Conservation (phyloP, 2,113 vertebrate genomes). For the Colius striatus region DNA sequence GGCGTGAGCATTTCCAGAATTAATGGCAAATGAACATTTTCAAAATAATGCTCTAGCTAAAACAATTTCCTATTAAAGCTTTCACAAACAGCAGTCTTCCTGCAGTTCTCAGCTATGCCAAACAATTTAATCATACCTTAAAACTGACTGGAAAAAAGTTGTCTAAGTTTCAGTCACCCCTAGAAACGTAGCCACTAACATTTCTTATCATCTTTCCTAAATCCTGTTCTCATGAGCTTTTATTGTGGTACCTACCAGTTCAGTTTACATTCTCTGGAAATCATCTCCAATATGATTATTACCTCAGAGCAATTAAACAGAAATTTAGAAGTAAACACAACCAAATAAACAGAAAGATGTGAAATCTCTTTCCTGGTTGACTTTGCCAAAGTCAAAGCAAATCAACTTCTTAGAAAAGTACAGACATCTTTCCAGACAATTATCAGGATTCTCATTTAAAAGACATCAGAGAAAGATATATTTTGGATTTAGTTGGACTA, state of each 20-base stretch:
- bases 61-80: conserved; percentile 55
- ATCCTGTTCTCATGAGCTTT: neutral
- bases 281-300: neutral
- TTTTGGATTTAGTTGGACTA: neutral
- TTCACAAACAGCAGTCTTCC: conserved; percentile 17
- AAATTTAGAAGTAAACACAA: conserved; percentile 27
- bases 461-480: neutral
- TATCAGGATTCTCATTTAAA: neutral
- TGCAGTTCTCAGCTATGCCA: conserved; percentile 31
- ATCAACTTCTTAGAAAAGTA: neutral
- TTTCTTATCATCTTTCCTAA: conserved; percentile 19
- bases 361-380: neutral
- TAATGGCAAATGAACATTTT: conserved; percentile 34
- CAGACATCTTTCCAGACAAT: neutral
- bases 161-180: neutral
- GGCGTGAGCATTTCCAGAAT: conserved; percentile 41
- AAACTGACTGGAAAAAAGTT: conserved; percentile 17
- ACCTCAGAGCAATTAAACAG: neutral
- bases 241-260: neutral
- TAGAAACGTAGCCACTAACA: neutral
- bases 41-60: conserved; percentile 36
- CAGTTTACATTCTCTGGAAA: neutral
- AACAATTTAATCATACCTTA: conserved; percentile 49
- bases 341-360: neutral
- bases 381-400: neutral